phyloP scores from a whole-genome alignment of 1,140 invertebrate species.

The Hylaeus anthracinus region DNA sequence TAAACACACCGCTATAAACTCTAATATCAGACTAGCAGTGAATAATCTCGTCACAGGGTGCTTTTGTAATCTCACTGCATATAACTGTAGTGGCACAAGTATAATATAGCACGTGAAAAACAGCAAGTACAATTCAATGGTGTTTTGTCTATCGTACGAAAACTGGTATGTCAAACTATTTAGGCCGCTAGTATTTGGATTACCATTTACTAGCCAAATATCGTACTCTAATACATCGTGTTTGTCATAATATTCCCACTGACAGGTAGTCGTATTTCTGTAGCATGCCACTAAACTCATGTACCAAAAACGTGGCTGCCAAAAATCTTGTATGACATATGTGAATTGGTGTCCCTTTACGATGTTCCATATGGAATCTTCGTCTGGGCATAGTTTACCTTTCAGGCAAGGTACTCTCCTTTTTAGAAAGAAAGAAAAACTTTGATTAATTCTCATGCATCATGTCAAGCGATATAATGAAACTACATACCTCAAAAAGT shows the following conservation, averaged over 20 bases:
- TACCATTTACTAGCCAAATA: slow-evolving; percentile 97
- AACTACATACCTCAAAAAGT: slow-evolving; percentile 86
- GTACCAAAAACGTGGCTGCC: slow-evolving; percentile 97
- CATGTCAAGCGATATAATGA: background rate
- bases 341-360: slow-evolving; percentile 95
- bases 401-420: slow-evolving; percentile 92
- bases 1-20: slow-evolving; percentile 91
- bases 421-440: slow-evolving; percentile 10
- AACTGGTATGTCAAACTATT: slow-evolving; percentile 97
- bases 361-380: slow-evolving; percentile 92
- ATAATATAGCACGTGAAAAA: slow-evolving; percentile 94
- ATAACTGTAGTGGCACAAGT: slow-evolving; percentile 93
- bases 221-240: slow-evolving; percentile 89
- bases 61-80: slow-evolving; percentile 92
- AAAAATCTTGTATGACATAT: slow-evolving; percentile 93
- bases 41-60: slow-evolving; percentile 96
- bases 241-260: slow-evolving; percentile 89
- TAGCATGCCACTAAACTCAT: slow-evolving; percentile 96
- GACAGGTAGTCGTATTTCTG: slow-evolving; percentile 88
- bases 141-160: slow-evolving; percentile 97
- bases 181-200: slow-evolving; percentile 91
- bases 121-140: slow-evolving; percentile 94
- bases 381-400: slow-evolving; percentile 91
- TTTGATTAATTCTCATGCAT: background rate
- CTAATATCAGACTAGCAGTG: slow-evolving; percentile 91